phyloP scores from a whole-genome alignment of 2,797 vertebrate species.

The Hemitrygon akajei region DNA sequence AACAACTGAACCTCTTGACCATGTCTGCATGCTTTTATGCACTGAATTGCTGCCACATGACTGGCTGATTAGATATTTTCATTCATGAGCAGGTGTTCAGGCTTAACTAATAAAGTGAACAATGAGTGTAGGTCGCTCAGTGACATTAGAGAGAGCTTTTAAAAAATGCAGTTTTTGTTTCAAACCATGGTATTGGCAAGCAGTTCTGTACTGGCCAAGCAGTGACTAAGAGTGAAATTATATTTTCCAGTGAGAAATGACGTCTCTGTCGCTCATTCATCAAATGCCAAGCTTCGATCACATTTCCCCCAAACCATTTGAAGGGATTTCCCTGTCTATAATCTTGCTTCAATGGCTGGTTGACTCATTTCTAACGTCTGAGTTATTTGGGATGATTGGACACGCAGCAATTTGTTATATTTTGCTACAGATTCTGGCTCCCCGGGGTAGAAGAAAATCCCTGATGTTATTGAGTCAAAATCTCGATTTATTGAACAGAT shows the following conservation, averaged over 20 bases:
- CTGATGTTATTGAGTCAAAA: background rate
- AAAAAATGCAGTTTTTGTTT: background rate
- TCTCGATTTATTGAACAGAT: background rate
- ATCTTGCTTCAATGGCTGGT: background rate
- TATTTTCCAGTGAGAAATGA: conserved; percentile 7
- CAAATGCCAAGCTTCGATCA: background rate
- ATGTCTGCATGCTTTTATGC: no score
- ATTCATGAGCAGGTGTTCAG: no score
- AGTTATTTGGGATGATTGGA: background rate
- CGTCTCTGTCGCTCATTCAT: conserved; percentile 12
- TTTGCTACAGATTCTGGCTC: conserved; percentile 5
- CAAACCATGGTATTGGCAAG: background rate
- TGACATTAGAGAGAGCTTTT: background rate
- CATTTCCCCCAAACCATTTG: background rate
- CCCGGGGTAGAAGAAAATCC: background rate
- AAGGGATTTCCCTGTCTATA: conserved; percentile 21
- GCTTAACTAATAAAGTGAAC: no score
- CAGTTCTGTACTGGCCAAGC: background rate
- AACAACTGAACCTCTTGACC: no score
- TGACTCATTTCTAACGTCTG: conserved; percentile 11
- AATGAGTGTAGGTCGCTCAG: background rate
- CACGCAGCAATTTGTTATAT: background rate
- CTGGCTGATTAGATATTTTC: no score
- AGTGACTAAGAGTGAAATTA: conserved; percentile 6
- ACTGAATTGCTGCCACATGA: no score